Evolutionary conservation across 2,113 vertebrate species (phyloP), one percentile per base, ranked within the genome.

Genomic region (Campylomormyrus numenius): DNA sequence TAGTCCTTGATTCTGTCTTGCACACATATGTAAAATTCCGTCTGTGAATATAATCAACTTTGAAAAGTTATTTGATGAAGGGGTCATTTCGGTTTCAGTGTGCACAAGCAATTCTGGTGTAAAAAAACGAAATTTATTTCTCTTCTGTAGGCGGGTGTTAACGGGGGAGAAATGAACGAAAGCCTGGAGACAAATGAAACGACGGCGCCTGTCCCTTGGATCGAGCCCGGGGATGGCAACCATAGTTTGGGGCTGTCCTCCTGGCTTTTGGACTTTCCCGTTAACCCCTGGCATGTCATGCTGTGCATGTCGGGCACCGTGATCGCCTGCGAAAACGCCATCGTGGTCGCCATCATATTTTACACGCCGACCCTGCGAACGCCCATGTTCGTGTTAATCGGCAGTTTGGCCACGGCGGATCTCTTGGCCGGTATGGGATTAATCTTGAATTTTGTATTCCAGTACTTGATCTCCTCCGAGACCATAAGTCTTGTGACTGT

Each of bases 281-380:
- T 99, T 91, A 99, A 98, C 93, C 98, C 98, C 0, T 99, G 98
- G 98, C 97, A 99, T 92, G 97, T 99, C 80, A 97, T 99, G 96
- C 95, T 99, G 58, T 99, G 98, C 86, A 96, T 99, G 91, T 99
- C 98, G 0, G 98, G 98, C 91, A 98, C 98, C 0, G 97, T 98
- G 94, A 99, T 99, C 8, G 97, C 98, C 89, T 98, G 98, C 39
- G 98, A 99, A 91, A 99, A 99, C 2, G 98, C 98, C 35, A 96
- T 99, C 21, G 98, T 99, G 15, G 97, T 99, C 89, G 98, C 97
- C 39, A 98, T 99, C 92, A 98, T 99, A 93, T 97, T 98, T 91
- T 98, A 97, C 95, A 98, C 98, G 0, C 98, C 98, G 0, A 94
- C 96, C 0, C 94, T 99, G 88, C 96, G 98, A 93, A 97, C 97